A percentile compares a stretch with the other conserved stretches of the same genome.
These are phyloP conservation scores for Volucella inanis DNA, from an alignment of 2,888 invertebrate genomes.

Conservation along the genomic window DNA sequence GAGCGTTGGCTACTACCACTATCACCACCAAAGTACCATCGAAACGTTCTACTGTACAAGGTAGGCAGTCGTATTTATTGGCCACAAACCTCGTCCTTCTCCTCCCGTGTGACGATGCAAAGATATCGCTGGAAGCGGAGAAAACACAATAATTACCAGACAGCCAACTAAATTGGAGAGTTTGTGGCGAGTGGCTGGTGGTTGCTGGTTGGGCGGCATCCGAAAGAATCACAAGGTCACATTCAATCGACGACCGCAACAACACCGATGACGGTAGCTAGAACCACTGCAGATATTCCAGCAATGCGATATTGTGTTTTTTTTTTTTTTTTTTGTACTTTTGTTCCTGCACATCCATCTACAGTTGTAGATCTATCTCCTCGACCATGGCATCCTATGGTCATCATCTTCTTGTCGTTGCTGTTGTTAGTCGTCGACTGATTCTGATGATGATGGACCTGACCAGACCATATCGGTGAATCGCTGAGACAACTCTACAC, in stretches of 20 bases:
- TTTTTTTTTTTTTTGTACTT: neutral
- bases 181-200: neutral
- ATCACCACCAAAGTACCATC: neutral
- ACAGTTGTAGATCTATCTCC: conserved; percentile 37
- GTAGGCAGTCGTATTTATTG: conserved; percentile 32
- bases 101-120: neutral
- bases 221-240: conserved; percentile 72
- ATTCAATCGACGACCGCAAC: conserved; percentile 29
- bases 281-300: conserved; percentile 50
- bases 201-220: conserved; percentile 53
- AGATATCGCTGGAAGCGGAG: conserved; percentile 41
- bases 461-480: conserved; percentile 66
- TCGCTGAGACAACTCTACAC: conserved; percentile 47
- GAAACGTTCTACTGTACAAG: conserved; percentile 44
- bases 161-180: no score
- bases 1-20: neutral
- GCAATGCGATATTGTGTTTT: conserved; percentile 44
- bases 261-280: conserved; percentile 54
- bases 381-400: conserved; percentile 51
- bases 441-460: conserved; percentile 53
- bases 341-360: neutral
- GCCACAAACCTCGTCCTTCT: conserved; percentile 31
- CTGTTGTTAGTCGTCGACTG: conserved; percentile 14
- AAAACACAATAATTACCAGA: conserved; percentile 69
- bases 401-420: conserved; percentile 59